Base-by-base conservation (phyloP, 2,113 vertebrate genomes). In the Sphaerodactylus townsendi region DNA sequence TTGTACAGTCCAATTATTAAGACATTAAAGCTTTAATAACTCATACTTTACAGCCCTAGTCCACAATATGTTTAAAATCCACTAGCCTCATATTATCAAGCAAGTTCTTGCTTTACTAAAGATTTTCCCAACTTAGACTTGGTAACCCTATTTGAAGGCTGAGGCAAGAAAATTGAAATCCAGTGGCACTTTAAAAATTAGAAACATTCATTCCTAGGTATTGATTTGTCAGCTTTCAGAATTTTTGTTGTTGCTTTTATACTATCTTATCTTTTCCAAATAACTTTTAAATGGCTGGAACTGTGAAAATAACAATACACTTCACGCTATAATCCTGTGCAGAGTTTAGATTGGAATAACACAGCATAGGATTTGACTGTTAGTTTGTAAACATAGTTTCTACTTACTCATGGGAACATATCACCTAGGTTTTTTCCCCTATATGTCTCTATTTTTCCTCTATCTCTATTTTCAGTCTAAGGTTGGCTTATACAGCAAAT, bases 1-100 rank as follows among this genome's bases (percentile, higher is more conserved):
- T 85, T 76, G 53, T 87, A 73, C 81, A 90, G 82, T 84, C 84
- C 91, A 93, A 92, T 94, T 94, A 92, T 90, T 87, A 94, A 92
- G 90, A 88, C 91, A 86, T 37, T 73, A 75, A 79, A 86, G 70
- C 88, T 83, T 88, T 89, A 92, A 89, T 91, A 89, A 90, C 86
- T 91, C 86, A 41, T 88, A 79, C 82, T 87, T 88, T 82, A 85
- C 71, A 50, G 83, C 74, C 48, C 30, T 73, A n/a, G 83, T 93
- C 78, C 83, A 92, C 41, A 73, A 82, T 64, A 72, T 87, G n/a
- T 64, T 35, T 85, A 66, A 50, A 85, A 41, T 84, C 8, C n/a
- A 83, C 9, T 19, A 28, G 30, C n/a, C n/a, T 75, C 23, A 50
- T 19, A 23, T 65, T 75, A 65, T 35, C 64, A 73, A 19, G 41